These are phyloP conservation scores for Danaus plexippus DNA, from an alignment of 1,140 invertebrate genomes.

Conservation along the genomic window DNA sequence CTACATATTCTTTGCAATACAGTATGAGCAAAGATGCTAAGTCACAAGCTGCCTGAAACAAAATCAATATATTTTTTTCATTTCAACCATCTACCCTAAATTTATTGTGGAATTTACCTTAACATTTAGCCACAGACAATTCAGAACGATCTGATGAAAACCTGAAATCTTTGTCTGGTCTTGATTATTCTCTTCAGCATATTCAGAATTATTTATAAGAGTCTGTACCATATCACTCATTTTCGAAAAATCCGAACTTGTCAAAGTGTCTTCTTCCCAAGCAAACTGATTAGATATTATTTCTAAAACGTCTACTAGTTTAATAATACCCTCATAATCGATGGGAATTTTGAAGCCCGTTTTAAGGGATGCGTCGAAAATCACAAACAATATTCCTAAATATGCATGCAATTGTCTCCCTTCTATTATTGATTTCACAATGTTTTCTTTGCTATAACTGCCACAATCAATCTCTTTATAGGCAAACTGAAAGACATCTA, in stretches of 20 bases:
- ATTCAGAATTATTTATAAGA: constrained; percentile 56
- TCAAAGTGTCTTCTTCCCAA: constrained; percentile 36
- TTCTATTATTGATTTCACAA: constrained; percentile 49
- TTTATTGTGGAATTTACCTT: constrained; percentile 71
- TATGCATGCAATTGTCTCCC: constrained; percentile 59
- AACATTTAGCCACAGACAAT: constrained; percentile 84
- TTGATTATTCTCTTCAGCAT: constrained; percentile 24
- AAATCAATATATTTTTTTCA: too few relatives aligned
- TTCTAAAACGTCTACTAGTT: constrained; percentile 42
- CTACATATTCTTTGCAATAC: constrained; percentile 44
- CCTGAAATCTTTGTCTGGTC: constrained; percentile 69
- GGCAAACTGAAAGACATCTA: constrained; percentile 48
- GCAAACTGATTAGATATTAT: constrained; percentile 45
- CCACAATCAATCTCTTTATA: constrained; percentile 35
- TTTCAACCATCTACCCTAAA: too few relatives aligned
- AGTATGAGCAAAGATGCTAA: constrained; percentile 61
- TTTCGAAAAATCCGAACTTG: constrained; percentile 71
- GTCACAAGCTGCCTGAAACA: constrained; percentile 70
- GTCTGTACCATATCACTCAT: constrained; percentile 72
- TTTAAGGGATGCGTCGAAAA: constrained; percentile 35
- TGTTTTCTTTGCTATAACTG: constrained; percentile 33
- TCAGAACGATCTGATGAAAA: constrained; percentile 79
- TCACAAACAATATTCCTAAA: constrained; percentile 38
- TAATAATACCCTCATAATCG: constrained; percentile 22
- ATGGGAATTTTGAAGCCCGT: constrained; percentile 33